Evolutionary conservation across 92 coral and sea anemone genomes (phyloP), one percentile per base, ranked within the genome.

Genomic region (Virgularia gustaviana): DNA sequence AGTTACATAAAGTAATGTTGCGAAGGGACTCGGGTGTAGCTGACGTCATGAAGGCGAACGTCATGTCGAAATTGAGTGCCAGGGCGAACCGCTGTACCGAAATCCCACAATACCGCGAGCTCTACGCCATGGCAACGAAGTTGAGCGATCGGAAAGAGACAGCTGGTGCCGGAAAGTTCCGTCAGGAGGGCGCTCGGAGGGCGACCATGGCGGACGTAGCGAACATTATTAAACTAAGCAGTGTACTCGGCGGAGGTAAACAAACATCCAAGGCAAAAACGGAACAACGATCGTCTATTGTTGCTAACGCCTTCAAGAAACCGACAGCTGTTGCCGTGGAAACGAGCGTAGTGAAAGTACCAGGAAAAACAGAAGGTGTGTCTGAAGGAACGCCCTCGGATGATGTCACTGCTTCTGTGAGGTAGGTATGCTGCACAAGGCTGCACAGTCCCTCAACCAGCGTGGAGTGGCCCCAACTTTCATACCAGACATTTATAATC

Each of bases 11-110:
- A 0, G 44, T 68, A 13, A 34, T 49, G 22, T 29, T 54, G n/a
- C 49, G 51, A 39, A 59, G 75, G 0, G 75, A 68, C 35, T 59
- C 31, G 0, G 60, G 60, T 1, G 19, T 68, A 11, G 15, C 61
- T 0, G 75, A 68, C 8, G 47, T 15, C 36, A 10, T 68, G 7
- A 16, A 49, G 9, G 39, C 19, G 13, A 68, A 20, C 10, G 75
- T 68, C 24, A 33, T 68, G 36, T 15, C 44, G 29, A 68, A 68
- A 16, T 39, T 68, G 42, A 34, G 32, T 19, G 54, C 44, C n/a
- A 49, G 75, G 36, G 75, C 75, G 3, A 55, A 68, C 61, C 75
- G 75, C 49, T 68, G 75, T 68, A 43, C 72, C 23, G 57, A 49
- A 24, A 60, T 67, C 5, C 74, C 74, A 43, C 59, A 67, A 45